phyloP scores from a whole-genome alignment of 1,140 invertebrate species.

The Pygmarrhopalites habei region DNA sequence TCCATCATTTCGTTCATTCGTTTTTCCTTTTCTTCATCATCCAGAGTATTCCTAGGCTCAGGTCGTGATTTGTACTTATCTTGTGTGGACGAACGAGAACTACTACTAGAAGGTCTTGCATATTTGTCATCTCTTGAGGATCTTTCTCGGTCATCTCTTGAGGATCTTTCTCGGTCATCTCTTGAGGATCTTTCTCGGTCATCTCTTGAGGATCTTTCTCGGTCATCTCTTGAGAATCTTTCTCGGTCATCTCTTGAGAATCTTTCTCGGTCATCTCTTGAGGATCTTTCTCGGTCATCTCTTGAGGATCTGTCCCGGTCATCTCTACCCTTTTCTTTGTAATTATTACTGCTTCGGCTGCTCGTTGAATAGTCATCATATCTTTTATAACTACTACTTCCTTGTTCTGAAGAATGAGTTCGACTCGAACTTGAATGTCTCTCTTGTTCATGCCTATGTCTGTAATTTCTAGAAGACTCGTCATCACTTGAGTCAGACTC shows the following conservation, averaged over 20 bases:
- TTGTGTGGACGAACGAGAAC: not conserved
- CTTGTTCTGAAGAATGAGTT: not conserved
- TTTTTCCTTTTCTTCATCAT: slow-evolving; percentile 63
- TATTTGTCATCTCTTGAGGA: not conserved
- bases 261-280: too few species aligned
- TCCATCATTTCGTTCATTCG: slow-evolving; percentile 71
- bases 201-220: not conserved
- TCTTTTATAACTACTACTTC: not conserved
- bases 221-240: not conserved
- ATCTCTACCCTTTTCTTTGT: not conserved
- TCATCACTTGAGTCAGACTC: slow-evolving; percentile 2
- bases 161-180: too few species aligned
- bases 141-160: too few species aligned
- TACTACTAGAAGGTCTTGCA: not conserved
- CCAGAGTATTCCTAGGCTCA: slow-evolving; percentile 47
- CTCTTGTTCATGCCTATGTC: not conserved
- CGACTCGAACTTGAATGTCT: not conserved
- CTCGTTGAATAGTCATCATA: not conserved
- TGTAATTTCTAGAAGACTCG: not conserved
- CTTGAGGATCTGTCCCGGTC: too few species aligned
- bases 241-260: too few species aligned
- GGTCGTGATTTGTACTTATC: slow-evolving; percentile 35
- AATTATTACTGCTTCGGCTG: not conserved
- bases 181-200: too few species aligned
- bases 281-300: too few species aligned